Evolutionary conservation across 2,113 vertebrate genomes (phyloP).

Genomic region (Hydropotes inermis): DNA sequence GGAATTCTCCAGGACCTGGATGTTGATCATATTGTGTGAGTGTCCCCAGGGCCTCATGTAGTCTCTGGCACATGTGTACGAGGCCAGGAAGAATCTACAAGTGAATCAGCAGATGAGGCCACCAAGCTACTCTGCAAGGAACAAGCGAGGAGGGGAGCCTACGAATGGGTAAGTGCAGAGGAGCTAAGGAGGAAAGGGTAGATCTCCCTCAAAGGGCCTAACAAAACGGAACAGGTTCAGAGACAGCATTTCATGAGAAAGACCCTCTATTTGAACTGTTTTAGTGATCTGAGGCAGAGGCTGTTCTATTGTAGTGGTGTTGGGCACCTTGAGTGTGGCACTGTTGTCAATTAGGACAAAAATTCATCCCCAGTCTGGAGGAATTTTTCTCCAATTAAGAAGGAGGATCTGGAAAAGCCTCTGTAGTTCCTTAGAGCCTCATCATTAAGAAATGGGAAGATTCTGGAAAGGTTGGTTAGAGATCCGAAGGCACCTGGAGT

Average conservation of each 20-base stretch:
- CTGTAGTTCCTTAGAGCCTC: not conserved
- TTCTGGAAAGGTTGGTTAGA: not conserved
- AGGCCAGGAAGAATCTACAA: not conserved
- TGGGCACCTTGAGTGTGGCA: not conserved
- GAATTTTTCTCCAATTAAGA: not conserved
- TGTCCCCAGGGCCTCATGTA: not conserved
- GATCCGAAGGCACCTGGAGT: not conserved
- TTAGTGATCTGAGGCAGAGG: not conserved
- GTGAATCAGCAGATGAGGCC: not conserved
- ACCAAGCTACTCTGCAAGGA: not conserved
- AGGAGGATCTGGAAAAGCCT: not conserved
- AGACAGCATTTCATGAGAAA: not conserved
- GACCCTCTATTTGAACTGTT: not conserved
- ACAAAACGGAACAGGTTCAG: not conserved
- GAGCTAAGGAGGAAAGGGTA: not conserved
- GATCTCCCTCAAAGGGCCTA: not conserved
- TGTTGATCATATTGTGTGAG: not conserved
- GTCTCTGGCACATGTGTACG: not conserved
- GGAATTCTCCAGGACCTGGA: not conserved
- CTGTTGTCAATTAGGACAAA: not conserved
- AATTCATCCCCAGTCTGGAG: not conserved
- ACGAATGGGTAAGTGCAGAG: not conserved
- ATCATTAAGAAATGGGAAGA: not conserved
- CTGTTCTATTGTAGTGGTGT: not conserved
- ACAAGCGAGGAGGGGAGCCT: not conserved